Conservation (phyloP, 2,113 vertebrate genomes). For the Megaceryle torquata region DNA sequence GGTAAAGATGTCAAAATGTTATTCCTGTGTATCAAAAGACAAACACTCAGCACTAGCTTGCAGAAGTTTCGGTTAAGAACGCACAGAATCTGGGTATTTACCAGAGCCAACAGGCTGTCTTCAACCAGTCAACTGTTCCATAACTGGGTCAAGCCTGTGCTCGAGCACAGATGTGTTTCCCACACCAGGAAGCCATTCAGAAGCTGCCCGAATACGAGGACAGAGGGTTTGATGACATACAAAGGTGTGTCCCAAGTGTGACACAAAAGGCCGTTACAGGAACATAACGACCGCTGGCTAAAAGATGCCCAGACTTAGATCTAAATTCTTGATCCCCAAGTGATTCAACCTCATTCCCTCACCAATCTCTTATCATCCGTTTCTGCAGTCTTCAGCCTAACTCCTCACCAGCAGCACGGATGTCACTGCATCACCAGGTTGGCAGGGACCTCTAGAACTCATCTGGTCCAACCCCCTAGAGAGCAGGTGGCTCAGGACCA, state of each 20-base stretch:
- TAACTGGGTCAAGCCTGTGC: not conserved
- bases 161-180: not conserved
- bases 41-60: not conserved
- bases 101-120: not conserved
- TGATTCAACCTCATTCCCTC: not conserved
- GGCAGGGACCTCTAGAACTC: not conserved
- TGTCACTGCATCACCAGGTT: not conserved
- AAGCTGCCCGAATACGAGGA: not conserved
- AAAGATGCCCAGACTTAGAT: not conserved
- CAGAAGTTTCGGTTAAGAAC: not conserved
- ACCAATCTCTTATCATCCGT: not conserved
- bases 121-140: not conserved
- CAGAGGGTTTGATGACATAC: not conserved
- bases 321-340: not conserved
- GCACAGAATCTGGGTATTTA: not conserved
- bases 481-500: not conserved
- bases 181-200: not conserved
- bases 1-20: slow-evolving; percentile 88
- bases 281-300: not conserved
- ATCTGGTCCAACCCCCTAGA: not conserved
- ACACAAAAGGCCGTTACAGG: not conserved
- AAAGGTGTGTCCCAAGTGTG: not conserved
- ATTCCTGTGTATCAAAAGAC: slow-evolving; percentile 78
- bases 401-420: not conserved
- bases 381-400: not conserved